Evolutionary conservation across 2,888 invertebrate species (phyloP).

Genomic region (Rhogogaster chlorosoma): DNA sequence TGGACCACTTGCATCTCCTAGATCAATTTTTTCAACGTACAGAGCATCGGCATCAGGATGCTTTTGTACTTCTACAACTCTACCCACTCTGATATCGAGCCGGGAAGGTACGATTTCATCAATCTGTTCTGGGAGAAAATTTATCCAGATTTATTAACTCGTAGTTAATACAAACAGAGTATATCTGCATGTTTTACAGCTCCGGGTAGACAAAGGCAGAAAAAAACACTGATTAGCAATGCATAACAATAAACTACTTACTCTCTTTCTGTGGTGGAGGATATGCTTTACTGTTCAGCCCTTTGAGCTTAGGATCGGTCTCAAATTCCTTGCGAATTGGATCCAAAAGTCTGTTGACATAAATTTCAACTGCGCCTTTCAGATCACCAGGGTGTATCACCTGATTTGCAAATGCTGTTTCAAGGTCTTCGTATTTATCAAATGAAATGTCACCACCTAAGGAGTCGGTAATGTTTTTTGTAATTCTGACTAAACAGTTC

Average conservation of each 20-base stretch:
- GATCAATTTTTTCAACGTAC: conserved; percentile 95
- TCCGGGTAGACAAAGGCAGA: background rate
- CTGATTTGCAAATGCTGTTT: conserved; percentile 89
- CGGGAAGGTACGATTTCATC: conserved; percentile 83
- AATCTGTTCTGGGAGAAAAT: conserved; percentile 23
- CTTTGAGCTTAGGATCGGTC: conserved; percentile 86
- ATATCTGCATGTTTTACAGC: background rate
- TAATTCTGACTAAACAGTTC: background rate
- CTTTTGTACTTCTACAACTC: conserved; percentile 89
- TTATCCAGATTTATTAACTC: background rate
- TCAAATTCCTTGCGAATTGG: conserved; percentile 94
- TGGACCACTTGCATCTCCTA: conserved; percentile 83
- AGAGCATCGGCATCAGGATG: conserved; percentile 96
- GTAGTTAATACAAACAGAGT: background rate
- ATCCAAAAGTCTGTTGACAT: conserved; percentile 92
- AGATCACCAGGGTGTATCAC: conserved; percentile 96
- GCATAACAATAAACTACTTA: conserved; percentile 60
- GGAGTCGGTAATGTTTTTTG: conserved; percentile 21
- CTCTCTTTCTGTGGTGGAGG: conserved; percentile 86
- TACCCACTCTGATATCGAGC: conserved; percentile 93
- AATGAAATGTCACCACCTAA: conserved; percentile 89
- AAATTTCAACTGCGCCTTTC: conserved; percentile 90
- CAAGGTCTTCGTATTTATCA: conserved; percentile 87
- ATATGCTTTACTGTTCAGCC: conserved; percentile 91
- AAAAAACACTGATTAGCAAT: background rate